A percentile compares a stretch with the other conserved stretches of the same genome.
Conservation (phyloP, 2,113 vertebrate species). For the Ctenomys sociabilis region DNA sequence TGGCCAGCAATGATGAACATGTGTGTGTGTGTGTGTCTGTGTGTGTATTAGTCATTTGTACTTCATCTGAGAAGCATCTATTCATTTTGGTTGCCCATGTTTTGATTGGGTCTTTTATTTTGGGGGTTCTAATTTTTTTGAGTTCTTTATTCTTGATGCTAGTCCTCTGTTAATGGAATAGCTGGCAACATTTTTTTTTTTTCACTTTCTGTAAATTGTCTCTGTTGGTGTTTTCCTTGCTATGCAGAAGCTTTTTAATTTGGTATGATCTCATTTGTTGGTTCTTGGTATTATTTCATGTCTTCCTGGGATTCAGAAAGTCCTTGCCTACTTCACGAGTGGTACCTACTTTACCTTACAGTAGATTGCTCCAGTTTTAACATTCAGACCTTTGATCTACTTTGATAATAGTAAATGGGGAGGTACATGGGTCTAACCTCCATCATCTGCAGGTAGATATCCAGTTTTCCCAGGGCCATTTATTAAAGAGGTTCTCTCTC, state of each 20-base stretch:
- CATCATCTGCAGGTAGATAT: not conserved
- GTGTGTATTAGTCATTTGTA: not conserved
- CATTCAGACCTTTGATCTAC: not conserved
- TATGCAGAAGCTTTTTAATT: not conserved
- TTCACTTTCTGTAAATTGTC: not conserved
- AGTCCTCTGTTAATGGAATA: not conserved
- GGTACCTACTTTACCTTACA: not conserved
- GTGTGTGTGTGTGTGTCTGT: not conserved
- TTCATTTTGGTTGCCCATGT: not conserved
- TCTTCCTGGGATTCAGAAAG: not conserved
- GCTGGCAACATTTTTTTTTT: not conserved
- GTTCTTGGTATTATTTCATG: not conserved
- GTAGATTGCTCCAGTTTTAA: not conserved
- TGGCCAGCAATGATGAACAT: not conserved
- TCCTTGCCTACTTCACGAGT: not conserved
- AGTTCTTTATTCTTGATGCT: not conserved
- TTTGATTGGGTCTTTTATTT: not conserved
- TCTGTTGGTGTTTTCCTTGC: not conserved
- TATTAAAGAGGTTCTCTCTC: not conserved
- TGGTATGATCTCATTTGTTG: not conserved
- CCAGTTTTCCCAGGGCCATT: not conserved
- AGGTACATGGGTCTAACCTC: not conserved
- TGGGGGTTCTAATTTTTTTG: not conserved
- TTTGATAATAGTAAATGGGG: not conserved
- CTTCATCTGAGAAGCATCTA: not conserved